phyloP scores from a whole-genome alignment of 1,140 invertebrate genomes.

The Diachasma alloeum region DNA sequence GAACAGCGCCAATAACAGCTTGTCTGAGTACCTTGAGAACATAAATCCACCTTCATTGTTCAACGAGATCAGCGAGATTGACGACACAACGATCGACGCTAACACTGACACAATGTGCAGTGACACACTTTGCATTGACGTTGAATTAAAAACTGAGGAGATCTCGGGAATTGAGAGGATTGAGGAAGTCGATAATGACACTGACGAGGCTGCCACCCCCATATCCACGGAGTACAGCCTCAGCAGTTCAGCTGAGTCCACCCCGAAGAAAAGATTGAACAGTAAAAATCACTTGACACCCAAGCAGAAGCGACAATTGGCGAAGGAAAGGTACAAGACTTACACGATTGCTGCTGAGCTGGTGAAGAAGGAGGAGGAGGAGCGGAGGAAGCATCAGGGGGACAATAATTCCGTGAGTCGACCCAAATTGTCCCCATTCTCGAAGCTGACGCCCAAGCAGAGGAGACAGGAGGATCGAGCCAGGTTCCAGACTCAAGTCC shows the following conservation, averaged over 20 bases:
- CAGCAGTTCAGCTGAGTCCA: slow-evolving; percentile 75
- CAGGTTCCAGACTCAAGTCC: slow-evolving; percentile 76
- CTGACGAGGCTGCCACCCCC: slow-evolving; percentile 65
- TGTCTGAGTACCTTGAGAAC: slow-evolving; percentile 70
- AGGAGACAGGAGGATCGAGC: slow-evolving; percentile 72
- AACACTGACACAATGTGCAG: slow-evolving; percentile 69
- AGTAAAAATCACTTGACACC: slow-evolving; percentile 71
- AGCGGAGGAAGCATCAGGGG: slow-evolving; percentile 46
- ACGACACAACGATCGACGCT: slow-evolving; percentile 70
- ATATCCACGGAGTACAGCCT: slow-evolving; percentile 65
- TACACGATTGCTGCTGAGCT: slow-evolving; percentile 76
- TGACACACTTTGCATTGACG: slow-evolving; percentile 63
- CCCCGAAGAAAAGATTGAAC: slow-evolving; percentile 69
- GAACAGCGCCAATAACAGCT: slow-evolving; percentile 58
- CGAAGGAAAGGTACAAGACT: slow-evolving; percentile 80
- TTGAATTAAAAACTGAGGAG: slow-evolving; percentile 58
- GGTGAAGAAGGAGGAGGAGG: slow-evolving; percentile 55
- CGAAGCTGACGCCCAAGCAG: slow-evolving; percentile 73
- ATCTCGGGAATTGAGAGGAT: slow-evolving; percentile 29
- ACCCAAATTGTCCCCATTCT: slow-evolving; percentile 51
- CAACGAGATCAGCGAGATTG: slow-evolving; percentile 70
- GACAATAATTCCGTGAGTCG: slow-evolving; percentile 32
- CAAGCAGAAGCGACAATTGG: slow-evolving; percentile 76
- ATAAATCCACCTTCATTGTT: slow-evolving; percentile 72
- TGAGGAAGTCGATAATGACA: slow-evolving; percentile 54